Conservation (phyloP, 2,888 invertebrate species). For the Cephus pulcher region DNA sequence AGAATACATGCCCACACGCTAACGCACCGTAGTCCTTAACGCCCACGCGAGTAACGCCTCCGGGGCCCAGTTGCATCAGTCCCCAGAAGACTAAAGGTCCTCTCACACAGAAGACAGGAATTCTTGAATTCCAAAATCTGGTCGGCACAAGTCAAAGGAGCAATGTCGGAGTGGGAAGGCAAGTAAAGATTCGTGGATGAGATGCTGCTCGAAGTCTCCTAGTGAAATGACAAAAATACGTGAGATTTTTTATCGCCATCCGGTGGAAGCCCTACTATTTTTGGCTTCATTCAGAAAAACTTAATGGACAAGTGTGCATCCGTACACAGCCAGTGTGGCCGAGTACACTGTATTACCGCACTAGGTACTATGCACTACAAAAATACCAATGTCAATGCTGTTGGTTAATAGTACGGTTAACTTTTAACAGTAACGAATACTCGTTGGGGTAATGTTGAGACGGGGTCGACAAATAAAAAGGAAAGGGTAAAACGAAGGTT, state of each 20-base stretch:
- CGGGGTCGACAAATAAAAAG: too few relatives aligned
- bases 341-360: not conserved
- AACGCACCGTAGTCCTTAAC: conserved; percentile 24
- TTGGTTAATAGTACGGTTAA: too few relatives aligned
- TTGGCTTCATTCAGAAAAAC: conserved; percentile 17
- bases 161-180: too few relatives aligned
- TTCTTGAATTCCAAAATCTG: too few relatives aligned
- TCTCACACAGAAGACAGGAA: conserved; percentile 25
- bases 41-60: conserved; percentile 41
- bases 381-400: too few relatives aligned
- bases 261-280: conserved; percentile 22
- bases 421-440: too few relatives aligned
- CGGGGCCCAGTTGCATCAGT: conserved; percentile 41
- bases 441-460: too few relatives aligned
- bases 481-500: too few relatives aligned
- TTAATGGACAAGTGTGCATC: conserved; percentile 12
- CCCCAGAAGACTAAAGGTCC: conserved; percentile 43
- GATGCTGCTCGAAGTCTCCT: too few relatives aligned
- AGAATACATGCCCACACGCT: conserved; percentile 17
- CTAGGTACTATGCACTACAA: not conserved
- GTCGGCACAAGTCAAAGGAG: too few relatives aligned
- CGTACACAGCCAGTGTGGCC: conserved; percentile 1
- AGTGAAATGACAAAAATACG: conserved; percentile 42
- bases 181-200: too few relatives aligned
- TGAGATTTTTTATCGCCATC: conserved; percentile 35